These are phyloP conservation scores for Hippoglossus hippoglossus DNA, from an alignment of 2,797 vertebrate species.

Conservation along the genomic window DNA sequence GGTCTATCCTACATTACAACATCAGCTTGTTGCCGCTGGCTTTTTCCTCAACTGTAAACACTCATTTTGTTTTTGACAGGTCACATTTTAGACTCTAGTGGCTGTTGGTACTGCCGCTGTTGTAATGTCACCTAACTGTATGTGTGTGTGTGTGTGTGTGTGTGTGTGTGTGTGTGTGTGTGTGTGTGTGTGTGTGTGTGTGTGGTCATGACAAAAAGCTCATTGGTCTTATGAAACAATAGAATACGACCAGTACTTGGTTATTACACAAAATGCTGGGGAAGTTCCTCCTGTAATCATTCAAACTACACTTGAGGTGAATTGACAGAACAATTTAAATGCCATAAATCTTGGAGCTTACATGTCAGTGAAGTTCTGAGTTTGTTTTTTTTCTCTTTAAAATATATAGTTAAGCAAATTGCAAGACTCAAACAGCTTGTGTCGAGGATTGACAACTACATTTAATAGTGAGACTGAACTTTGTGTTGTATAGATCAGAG, in stretches of 20 bases:
- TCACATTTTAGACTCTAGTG: constrained; percentile 18
- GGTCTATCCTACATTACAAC: not conserved
- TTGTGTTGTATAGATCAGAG: too few species aligned
- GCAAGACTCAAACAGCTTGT: too few species aligned
- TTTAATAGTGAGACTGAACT: not conserved
- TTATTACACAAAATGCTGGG: constrained; percentile 6
- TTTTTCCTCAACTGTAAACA: constrained; percentile 3
- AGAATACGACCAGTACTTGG: not conserved
- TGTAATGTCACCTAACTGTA: constrained; percentile 29
- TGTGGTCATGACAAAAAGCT: constrained; percentile 2
- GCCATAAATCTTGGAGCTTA: constrained; percentile 7
- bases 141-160: not conserved
- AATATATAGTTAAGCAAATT: constrained; percentile 7
- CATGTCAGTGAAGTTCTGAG: not conserved
- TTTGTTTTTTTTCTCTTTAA: not conserved
- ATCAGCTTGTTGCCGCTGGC: constrained; percentile 3
- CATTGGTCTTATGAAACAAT: constrained; percentile 10
- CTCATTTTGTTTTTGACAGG: constrained; percentile 14
- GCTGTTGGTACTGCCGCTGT: constrained; percentile 16
- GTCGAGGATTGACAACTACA: too few species aligned
- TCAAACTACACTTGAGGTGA: not conserved
- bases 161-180: not conserved
- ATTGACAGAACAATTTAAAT: constrained; percentile 2
- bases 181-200: not conserved
- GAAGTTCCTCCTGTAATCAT: not conserved